phyloP scores from a whole-genome alignment of 2,797 vertebrate genomes.

The Falco berigora region DNA sequence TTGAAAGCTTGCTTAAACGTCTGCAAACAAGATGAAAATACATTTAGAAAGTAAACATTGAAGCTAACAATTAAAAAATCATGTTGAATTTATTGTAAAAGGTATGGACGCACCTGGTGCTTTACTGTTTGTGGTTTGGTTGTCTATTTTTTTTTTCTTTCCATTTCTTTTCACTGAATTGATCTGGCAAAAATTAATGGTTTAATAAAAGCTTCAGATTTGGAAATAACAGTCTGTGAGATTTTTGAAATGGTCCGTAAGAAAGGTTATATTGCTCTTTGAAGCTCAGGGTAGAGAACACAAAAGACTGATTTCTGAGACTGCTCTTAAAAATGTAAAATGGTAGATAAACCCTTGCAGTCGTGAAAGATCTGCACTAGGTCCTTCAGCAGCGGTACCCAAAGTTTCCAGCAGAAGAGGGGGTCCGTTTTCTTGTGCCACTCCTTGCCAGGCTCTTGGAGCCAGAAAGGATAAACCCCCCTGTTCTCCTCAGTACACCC shows the following conservation, averaged over 20 bases:
- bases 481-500: background rate
- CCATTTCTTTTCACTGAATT: background rate
- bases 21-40: background rate
- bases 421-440: fast-evolving
- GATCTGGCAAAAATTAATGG: background rate
- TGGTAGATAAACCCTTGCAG: background rate
- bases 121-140: background rate
- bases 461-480: background rate
- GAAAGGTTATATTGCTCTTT: background rate
- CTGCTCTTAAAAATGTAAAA: background rate
- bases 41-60: background rate
- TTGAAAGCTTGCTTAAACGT: background rate
- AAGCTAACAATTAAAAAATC: background rate
- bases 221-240: background rate
- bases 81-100: background rate
- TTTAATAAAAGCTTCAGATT: background rate
- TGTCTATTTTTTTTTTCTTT: too few relatives aligned
- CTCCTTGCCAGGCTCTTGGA: background rate
- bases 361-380: background rate
- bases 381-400: background rate
- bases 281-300: background rate
- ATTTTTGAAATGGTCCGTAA: background rate
- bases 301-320: background rate
- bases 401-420: background rate
- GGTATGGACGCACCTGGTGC: background rate